Evolutionary conservation across 1,140 invertebrate genomes (phyloP), one percentile per base, ranked within the genome.

Genomic region (Aphelenchoides besseyi): DNA sequence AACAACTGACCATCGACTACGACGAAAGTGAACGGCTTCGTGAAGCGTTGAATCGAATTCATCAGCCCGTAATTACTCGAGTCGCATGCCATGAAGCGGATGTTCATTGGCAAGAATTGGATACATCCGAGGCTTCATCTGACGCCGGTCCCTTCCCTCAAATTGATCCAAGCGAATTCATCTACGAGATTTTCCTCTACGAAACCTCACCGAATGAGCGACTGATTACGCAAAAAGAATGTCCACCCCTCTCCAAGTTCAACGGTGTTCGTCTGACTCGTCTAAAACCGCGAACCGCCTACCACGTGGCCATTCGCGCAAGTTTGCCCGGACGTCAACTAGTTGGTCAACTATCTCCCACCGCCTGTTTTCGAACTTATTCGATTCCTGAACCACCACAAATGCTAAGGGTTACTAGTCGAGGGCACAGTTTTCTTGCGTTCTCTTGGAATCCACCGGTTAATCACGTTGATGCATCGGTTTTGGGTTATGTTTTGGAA

Each of bases 91-190:
- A 62, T 5, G 80, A 81, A n/a, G 81, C 73, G 0, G 70, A 78
- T 29, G 59, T 82, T 12, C 29, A 41, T 8, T 82, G 82, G 82
- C 79, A 80, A 32, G 82, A 80, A 52, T 52, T 82, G 2, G 80
- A 82, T 73, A 84, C 82, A n/a, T 79, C 74, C 12, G 80, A 82
- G 63, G 80, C 80, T 16, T 64, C 80, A 3, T 77, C 80, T 16
- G 70, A 77, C 33, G 77, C 78, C 12, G 82, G 82, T 3, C 82
- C 82, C n/a, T 82, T 81, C 57, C 80, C 80, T 28, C 82, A 82
- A 55, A 84, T 82, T 37, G 82, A 82, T 66, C 55, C 70, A 16
- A 78, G 73, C 48, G 80, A 82, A 62, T 82, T 84, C 55, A 48
- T 55, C 12, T 82, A 82, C 55, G 72, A 84, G 57, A 55, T 82